Evolutionary conservation across 1,140 invertebrate genomes (phyloP).

Genomic region (Ceratosolen fusciceps): DNA sequence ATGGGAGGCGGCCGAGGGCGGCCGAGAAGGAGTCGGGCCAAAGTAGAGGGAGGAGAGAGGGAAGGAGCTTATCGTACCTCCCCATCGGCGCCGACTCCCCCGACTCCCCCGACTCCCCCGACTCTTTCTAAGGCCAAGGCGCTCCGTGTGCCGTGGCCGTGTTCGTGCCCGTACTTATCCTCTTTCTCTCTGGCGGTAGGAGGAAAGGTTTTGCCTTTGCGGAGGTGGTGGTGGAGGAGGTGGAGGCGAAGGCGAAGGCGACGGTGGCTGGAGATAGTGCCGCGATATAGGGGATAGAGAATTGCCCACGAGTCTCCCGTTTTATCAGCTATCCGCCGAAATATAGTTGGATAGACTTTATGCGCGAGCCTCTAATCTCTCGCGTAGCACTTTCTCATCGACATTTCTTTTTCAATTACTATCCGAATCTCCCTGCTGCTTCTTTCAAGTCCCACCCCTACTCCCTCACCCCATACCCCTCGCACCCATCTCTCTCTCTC

Average conservation of each 20-base stretch:
- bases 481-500: no score
- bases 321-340: conserved; percentile 33
- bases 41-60: background rate
- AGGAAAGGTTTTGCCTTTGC: no score
- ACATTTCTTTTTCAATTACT: background rate
- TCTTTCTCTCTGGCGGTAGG: no score
- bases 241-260: background rate
- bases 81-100: conserved; percentile 33
- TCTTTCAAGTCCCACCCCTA: no score
- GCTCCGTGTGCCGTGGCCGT: background rate
- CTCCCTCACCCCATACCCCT: no score
- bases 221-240: no score
- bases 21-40: background rate
- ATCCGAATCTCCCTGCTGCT: no score
- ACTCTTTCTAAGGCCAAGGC: conserved; percentile 44
- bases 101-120: conserved; percentile 7
- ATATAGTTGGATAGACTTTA: conserved; percentile 20
- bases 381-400: background rate
- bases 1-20: background rate
- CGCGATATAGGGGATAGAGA: conserved; percentile 33
- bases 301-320: conserved; percentile 43
- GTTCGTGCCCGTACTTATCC: background rate
- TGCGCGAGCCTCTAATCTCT: background rate
- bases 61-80: conserved; percentile 37
- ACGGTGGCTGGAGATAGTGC: conserved; percentile 2